phyloP scores from a whole-genome alignment of 1,140 invertebrate species.

The Zaprionus camerounensis region DNA sequence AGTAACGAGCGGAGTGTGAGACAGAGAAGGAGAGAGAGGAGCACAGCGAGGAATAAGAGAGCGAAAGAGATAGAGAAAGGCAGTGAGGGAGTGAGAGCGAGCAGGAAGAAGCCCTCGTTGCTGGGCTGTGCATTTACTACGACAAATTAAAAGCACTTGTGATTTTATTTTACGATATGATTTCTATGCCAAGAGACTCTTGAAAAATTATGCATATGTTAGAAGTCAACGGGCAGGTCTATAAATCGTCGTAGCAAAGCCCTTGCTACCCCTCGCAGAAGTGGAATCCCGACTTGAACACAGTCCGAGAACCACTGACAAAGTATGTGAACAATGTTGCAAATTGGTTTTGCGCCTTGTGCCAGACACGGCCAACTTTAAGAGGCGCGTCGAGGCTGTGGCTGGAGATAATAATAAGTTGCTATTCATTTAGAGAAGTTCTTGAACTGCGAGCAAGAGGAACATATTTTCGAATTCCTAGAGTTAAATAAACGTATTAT shows the following conservation, averaged over 20 bases:
- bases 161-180: slow-evolving; percentile 76
- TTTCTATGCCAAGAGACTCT: slow-evolving; percentile 61
- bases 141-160: slow-evolving; percentile 82
- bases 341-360: slow-evolving; percentile 53
- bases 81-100: neutral
- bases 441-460: neutral
- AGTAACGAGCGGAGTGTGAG: slow-evolving; percentile 64
- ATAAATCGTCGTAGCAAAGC: slow-evolving; percentile 58
- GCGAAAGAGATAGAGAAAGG: neutral
- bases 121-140: slow-evolving; percentile 59
- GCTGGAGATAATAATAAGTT: slow-evolving; percentile 3
- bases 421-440: neutral
- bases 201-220: slow-evolving; percentile 81
- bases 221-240: slow-evolving; percentile 73
- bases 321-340: slow-evolving; percentile 57
- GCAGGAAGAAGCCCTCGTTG: neutral
- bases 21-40: neutral
- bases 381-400: neutral
- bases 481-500: too few species aligned
- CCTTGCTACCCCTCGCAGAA: slow-evolving; percentile 6
- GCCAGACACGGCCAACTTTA: slow-evolving; percentile 7
- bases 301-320: neutral
- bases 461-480: neutral
- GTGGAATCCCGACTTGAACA: slow-evolving; percentile 31
- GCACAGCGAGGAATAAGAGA: neutral